Evolutionary conservation across 1,140 invertebrate genomes (phyloP).

Genomic region (Saccostrea echinata): DNA sequence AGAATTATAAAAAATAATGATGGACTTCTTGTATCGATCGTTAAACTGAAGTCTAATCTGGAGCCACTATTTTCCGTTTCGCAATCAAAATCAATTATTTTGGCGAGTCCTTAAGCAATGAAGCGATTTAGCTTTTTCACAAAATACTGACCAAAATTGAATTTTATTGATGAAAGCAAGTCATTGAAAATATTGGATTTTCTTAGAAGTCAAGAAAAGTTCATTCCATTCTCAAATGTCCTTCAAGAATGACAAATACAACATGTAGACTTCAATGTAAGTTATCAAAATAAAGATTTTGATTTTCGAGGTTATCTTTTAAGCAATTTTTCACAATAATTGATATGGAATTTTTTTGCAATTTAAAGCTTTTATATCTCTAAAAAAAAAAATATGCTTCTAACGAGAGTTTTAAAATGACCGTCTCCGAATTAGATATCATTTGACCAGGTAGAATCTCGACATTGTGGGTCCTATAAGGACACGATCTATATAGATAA

Average conservation of each 20-base stretch:
- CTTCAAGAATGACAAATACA: neutral
- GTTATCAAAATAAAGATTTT: neutral
- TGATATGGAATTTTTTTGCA: too few species aligned
- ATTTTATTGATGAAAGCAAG: constrained; percentile 37
- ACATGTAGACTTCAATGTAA: neutral
- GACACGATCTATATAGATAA: constrained; percentile 30
- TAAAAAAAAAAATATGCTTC: neutral
- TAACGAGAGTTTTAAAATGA: neutral
- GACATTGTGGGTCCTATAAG: neutral
- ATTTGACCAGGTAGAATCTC: constrained; percentile 11
- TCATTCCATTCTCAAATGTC: constrained; percentile 6
- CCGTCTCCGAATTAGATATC: constrained; percentile 13
- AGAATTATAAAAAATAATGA: constrained; percentile 39
- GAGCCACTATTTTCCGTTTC: constrained; percentile 33
- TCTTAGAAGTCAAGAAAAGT: constrained; percentile 26
- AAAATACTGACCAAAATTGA: constrained; percentile 38
- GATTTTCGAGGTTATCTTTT: neutral
- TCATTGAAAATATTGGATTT: constrained; percentile 39
- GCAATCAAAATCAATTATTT: constrained; percentile 39
- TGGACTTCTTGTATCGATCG: constrained; percentile 18
- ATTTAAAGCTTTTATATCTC: neutral
- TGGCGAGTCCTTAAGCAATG: constrained; percentile 35
- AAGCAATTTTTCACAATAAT: too few species aligned
- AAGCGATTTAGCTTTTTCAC: constrained; percentile 34
- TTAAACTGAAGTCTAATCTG: constrained; percentile 31